Base-by-base conservation (phyloP, 2,888 invertebrate genomes). In the Mamestra brassicae region DNA sequence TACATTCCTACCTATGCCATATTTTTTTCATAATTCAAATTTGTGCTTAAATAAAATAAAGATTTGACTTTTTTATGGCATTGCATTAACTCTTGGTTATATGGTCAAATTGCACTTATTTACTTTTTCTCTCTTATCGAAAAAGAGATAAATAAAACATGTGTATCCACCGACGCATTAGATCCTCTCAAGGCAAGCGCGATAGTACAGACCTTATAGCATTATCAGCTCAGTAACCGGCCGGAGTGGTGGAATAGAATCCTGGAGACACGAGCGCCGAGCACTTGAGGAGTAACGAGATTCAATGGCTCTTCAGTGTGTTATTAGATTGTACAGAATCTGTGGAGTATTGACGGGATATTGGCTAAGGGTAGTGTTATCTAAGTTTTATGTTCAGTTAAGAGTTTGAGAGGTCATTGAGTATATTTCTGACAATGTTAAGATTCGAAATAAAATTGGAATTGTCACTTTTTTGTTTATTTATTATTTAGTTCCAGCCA, bases 191-290 rank as follows among this genome's bases (percentile, higher is more conserved):
- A 58, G 13, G 7, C 7, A 38, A 15, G 10, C n/a, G 17, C 6
- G 5, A 26, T 36, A 36, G 36, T 47, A 54, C 50, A 74, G 55
- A 62, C n/a, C 61, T 60, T 26, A 55, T 5, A 54, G 47, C 17
- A 54, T 66, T 65, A 63, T 47, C 64, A 55, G 62, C n/a, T 50
- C 47, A 47, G 78, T 47, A 52, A 62, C 60, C 47, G 63, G 66
- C 13, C 36, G 67, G 52, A 45, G 45, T 26, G 13, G 26, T 62
- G 74, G 76, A 84, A 79, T 74, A 63, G 71, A 62, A 74, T 73
- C 36, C 7, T 11, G 50, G 54, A 74, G 73, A 62, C 61, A 66
- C 26, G 52, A 45, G 34, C 13, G 17, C 26, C 17, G 65, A 52
- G 54, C 64, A 62, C 76, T 75, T 65, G 45, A 42, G 4, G 54